phyloP scores from a whole-genome alignment of 2,888 invertebrate genomes.

The Coleophora deauratella region DNA sequence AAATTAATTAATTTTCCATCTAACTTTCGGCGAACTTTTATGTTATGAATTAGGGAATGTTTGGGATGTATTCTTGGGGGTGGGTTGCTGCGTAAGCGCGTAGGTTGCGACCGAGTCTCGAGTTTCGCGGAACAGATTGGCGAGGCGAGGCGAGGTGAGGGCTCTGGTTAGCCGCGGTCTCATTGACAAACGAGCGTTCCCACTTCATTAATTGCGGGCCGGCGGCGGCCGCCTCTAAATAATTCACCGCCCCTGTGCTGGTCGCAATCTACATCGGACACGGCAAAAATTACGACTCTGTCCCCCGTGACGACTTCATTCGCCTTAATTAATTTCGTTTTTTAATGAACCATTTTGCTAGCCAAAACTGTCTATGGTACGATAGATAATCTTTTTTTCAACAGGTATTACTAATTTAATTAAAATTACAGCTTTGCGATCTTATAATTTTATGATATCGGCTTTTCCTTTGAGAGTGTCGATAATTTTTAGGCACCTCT shows the following conservation, averaged over 20 bases:
- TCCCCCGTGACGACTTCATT: conserved; percentile 40
- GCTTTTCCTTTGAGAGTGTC: no score
- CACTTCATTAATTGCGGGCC: conserved; percentile 68
- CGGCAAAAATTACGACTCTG: conserved; percentile 38
- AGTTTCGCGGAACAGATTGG: conserved; percentile 46
- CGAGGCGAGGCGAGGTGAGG: conserved; percentile 44
- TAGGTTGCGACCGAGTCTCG: conserved; percentile 34
- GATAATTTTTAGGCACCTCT: no score
- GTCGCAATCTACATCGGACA: conserved; percentile 41
- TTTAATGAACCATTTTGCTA: conserved; percentile 24
- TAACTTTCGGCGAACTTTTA: not conserved
- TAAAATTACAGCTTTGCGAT: no score
- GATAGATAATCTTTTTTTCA: no score
- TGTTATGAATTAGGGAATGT: not conserved
- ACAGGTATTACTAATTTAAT: no score
- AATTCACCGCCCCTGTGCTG: conserved; percentile 37
- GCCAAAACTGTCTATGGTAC: no score
- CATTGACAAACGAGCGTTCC: conserved; percentile 65
- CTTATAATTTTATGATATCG: no score
- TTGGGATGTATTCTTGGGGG: not conserved
- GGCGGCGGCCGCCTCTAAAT: conserved; percentile 62
- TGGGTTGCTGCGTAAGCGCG: conserved; percentile 13
- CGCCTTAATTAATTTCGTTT: conserved; percentile 41
- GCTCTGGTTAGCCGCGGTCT: conserved; percentile 39
- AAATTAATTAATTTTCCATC: not conserved